Evolutionary conservation across 2,113 vertebrate genomes (phyloP), one percentile per base, ranked within the genome.

Genomic region (Aegotheles bennettii): DNA sequence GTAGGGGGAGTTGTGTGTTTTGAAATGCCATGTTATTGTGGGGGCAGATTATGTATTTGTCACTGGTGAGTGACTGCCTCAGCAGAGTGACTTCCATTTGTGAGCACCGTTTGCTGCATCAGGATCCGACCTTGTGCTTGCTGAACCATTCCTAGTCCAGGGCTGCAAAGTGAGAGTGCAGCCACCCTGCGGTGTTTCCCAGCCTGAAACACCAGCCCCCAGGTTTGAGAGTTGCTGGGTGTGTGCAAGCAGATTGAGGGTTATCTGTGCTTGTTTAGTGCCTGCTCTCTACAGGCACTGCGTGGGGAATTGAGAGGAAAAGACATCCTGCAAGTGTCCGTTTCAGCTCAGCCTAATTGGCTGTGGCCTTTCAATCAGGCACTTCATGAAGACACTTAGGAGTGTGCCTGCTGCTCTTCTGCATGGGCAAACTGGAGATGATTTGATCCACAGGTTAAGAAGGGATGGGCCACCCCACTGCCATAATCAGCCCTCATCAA

Each of bases 311-410:
- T 40, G 77, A 92, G 87, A 81, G 78, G 87, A 84, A 68, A 48
- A 91, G 93, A 11, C 84, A 65, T 91, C 89, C 89, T 91, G 84
- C 74, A 45, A 91, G 91, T 79, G 89, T 89, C 87, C 93, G 4
- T 94, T 89, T 82, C 91, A 87, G 91, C 93, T 91, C 94, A 60
- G 28, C 84, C 93, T 95, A 91, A 94, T 87, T 96, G 95, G 65
- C 87, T 92, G 91, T 92, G 91, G 93, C 95, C 95, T 95, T 96
- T 95, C 89, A 82, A 61, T 85, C 93, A 91, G 87, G 74, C 89
- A 87, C 93, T 95, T 95, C 89, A 89, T 87, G 93, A 92, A 84
- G 91, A 91, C 48, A 45, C 93, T 94, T 33, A 82, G 87, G 77
- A 96, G 77, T 35, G 57, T 12, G 65, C 93, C 87, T 95, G 93